phyloP scores from a whole-genome alignment of 2,113 vertebrate genomes.

The Psammodynastes pulverulentus region DNA sequence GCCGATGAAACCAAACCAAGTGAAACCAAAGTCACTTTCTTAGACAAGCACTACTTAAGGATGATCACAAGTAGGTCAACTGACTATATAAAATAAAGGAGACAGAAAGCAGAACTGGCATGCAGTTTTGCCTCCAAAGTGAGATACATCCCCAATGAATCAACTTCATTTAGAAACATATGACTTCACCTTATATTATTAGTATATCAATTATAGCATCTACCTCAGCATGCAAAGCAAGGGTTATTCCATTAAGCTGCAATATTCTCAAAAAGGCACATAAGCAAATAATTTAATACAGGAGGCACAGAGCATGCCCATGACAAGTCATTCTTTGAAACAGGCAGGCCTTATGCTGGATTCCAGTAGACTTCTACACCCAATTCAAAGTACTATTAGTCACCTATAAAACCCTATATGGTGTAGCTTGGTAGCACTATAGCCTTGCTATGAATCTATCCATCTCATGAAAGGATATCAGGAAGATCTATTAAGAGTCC shows the following conservation, averaged over 20 bases:
- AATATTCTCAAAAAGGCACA: neutral
- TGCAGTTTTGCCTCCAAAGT: neutral
- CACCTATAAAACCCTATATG: neutral
- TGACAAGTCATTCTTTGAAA: neutral
- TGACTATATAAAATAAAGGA: neutral
- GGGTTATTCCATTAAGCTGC: neutral
- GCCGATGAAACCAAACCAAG: neutral
- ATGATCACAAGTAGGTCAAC: neutral
- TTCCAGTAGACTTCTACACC: neutral
- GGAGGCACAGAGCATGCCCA: neutral
- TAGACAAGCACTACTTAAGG: neutral
- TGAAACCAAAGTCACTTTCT: conserved; percentile 1
- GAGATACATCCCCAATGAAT: neutral
- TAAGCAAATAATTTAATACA: neutral
- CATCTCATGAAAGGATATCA: neutral
- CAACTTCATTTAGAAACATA: neutral
- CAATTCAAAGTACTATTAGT: neutral
- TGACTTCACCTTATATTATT: neutral
- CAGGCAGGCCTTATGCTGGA: neutral
- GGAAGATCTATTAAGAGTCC: neutral
- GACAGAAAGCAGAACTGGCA: neutral
- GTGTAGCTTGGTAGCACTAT: neutral
- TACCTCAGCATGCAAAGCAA: neutral
- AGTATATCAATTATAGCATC: neutral
- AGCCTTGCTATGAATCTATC: neutral